Conservation (phyloP, 2,888 invertebrate genomes). For the Lochmaea capreae region DNA sequence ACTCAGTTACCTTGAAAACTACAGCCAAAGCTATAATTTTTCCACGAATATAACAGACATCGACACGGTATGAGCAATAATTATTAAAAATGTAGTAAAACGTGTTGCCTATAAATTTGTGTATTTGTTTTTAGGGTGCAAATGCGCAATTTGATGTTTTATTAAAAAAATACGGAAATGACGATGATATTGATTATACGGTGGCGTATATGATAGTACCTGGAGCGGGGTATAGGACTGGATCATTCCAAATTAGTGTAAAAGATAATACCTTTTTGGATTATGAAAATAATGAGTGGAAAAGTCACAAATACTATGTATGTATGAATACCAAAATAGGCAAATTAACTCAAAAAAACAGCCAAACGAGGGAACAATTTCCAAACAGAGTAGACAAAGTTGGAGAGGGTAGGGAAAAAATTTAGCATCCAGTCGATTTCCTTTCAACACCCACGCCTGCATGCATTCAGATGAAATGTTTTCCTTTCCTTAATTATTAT, state of each 20-base stretch:
- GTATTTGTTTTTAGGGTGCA: constrained; percentile 66
- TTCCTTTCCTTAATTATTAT: too few relatives aligned
- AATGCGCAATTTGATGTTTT: constrained; percentile 67
- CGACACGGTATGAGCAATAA: constrained; percentile 58
- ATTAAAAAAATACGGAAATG: constrained; percentile 40
- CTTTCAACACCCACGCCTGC: too few relatives aligned
- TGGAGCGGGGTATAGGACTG: constrained; percentile 70
- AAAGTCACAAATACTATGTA: constrained; percentile 65
- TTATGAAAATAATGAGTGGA: constrained; percentile 70
- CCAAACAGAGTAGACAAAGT: too few relatives aligned
- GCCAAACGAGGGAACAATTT: too few relatives aligned
- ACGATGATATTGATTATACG: constrained; percentile 54
- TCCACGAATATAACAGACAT: constrained; percentile 66
- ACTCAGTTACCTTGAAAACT: constrained; percentile 69
- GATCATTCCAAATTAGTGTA: constrained; percentile 71
- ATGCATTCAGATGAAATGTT: too few relatives aligned
- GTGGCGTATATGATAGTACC: constrained; percentile 73
- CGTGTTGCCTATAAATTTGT: too few relatives aligned
- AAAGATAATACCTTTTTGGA: constrained; percentile 69
- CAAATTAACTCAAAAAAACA: too few relatives aligned
- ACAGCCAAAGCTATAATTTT: constrained; percentile 65
- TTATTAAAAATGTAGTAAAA: constrained; percentile 8
- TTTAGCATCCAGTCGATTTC: too few relatives aligned
- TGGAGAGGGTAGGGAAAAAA: too few relatives aligned
- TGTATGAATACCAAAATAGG: constrained; percentile 30